These are phyloP conservation scores for Apostichopus leukothele DNA, from an alignment of 53 echinoderm and acorn worm genomes.

Conservation along the genomic window DNA sequence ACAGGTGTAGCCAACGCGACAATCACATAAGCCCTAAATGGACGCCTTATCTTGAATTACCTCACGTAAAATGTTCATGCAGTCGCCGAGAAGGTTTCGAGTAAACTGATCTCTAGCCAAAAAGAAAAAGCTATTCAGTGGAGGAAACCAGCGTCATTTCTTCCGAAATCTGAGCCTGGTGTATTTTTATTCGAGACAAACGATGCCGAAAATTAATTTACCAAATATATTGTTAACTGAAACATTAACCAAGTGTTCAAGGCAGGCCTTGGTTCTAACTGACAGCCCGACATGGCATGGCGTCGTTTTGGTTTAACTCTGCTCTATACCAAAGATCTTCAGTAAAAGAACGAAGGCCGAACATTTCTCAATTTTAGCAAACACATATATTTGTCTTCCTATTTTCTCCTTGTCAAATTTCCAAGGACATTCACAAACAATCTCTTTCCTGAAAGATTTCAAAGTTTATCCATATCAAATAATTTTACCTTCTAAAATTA, in stretches of 20 bases:
- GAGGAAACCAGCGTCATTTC: slow-evolving; percentile 7
- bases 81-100: background rate
- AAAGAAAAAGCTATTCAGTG: background rate
- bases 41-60: background rate
- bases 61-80: background rate
- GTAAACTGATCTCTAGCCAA: slow-evolving; percentile 8
- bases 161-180: background rate
- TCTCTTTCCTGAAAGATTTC: slow-evolving; percentile 10
- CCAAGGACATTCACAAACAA: slow-evolving; percentile 40
- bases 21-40: background rate
- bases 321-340: background rate
- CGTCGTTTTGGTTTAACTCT: background rate
- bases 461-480: slow-evolving; percentile 43
- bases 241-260: slow-evolving; percentile 42
- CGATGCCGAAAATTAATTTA: slow-evolving; percentile 42
- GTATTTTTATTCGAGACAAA: slow-evolving; percentile 21
- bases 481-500: slow-evolving; percentile 43
- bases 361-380: slow-evolving; percentile 32
- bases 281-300: slow-evolving; percentile 11
- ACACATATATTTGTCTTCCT: background rate
- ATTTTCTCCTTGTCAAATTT: slow-evolving; percentile 30
- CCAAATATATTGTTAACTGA: slow-evolving; percentile 36
- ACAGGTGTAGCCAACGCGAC: background rate
- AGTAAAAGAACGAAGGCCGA: slow-evolving; percentile 21
- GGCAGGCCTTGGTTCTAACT: slow-evolving; percentile 21